phyloP scores from a whole-genome alignment of 2,797 vertebrate genomes.

The Lindbergichthys nudifrons region DNA sequence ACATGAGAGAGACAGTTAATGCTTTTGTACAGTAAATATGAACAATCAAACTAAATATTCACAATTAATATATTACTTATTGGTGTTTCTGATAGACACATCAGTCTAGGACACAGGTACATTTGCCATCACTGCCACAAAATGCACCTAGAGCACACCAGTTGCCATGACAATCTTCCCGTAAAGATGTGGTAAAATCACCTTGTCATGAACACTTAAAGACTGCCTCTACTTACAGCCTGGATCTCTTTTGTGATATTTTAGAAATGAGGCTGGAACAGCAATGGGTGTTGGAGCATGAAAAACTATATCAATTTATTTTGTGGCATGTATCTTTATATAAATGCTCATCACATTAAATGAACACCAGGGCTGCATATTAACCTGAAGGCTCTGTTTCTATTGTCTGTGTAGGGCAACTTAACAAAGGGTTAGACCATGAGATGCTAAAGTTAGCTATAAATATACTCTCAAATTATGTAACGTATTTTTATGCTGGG shows the following conservation, averaged over 20 bases:
- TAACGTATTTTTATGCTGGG: neutral
- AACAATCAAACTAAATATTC: neutral
- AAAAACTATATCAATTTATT: neutral
- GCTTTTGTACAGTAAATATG: neutral
- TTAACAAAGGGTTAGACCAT: constrained; percentile 4
- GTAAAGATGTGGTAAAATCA: neutral
- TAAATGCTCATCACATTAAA: neutral
- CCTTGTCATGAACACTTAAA: neutral
- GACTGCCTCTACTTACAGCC: neutral
- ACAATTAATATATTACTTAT: neutral
- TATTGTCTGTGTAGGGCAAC: neutral
- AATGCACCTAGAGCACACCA: neutral
- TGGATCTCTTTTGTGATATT: neutral
- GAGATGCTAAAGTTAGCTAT: neutral
- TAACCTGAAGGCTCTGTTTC: neutral
- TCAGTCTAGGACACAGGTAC: neutral
- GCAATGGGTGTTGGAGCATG: neutral
- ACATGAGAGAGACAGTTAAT: neutral
- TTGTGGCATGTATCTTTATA: neutral
- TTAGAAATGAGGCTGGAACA: neutral
- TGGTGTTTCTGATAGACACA: neutral
- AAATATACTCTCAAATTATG: neutral
- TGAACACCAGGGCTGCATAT: constrained; percentile 12
- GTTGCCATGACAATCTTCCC: neutral
- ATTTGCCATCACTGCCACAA: neutral